phyloP scores from a whole-genome alignment of 2,888 invertebrate species.

The Panorpa germanica region DNA sequence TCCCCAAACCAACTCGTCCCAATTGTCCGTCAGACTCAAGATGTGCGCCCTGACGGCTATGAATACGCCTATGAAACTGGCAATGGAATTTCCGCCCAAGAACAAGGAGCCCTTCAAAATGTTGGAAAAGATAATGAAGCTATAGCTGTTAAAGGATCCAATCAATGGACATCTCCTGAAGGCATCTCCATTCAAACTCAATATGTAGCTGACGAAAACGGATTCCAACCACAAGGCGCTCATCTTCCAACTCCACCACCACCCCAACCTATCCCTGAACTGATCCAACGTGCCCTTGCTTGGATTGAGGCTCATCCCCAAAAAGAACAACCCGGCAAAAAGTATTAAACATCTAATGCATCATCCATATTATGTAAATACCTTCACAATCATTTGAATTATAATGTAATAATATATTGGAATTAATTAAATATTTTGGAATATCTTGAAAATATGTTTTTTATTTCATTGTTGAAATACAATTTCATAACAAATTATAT shows the following conservation, averaged over 20 bases:
- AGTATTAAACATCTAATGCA: too few species aligned
- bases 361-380: too few species aligned
- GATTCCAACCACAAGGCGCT: slow-evolving; percentile 27
- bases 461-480: too few species aligned
- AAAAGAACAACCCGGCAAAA: too few species aligned
- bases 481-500: too few species aligned
- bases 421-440: too few species aligned
- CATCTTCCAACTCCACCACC: slow-evolving; percentile 23
- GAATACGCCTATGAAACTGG: slow-evolving; percentile 24
- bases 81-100: slow-evolving; percentile 31
- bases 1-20: too few species aligned
- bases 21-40: too few species aligned
- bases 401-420: too few species aligned
- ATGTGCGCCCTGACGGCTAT: slow-evolving; percentile 24
- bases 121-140: slow-evolving; percentile 24
- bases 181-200: slow-evolving; percentile 19
- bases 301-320: slow-evolving; percentile 27
- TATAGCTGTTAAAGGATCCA: slow-evolving; percentile 25
- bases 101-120: slow-evolving; percentile 27
- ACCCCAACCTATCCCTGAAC: slow-evolving; percentile 32
- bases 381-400: too few species aligned
- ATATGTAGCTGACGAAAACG: slow-evolving; percentile 33
- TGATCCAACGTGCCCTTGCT: slow-evolving; percentile 30
- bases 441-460: too few species aligned
- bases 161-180: slow-evolving; percentile 26